Conservation (phyloP, 2,797 vertebrate genomes). For the Enteromius fasciolatus region DNA sequence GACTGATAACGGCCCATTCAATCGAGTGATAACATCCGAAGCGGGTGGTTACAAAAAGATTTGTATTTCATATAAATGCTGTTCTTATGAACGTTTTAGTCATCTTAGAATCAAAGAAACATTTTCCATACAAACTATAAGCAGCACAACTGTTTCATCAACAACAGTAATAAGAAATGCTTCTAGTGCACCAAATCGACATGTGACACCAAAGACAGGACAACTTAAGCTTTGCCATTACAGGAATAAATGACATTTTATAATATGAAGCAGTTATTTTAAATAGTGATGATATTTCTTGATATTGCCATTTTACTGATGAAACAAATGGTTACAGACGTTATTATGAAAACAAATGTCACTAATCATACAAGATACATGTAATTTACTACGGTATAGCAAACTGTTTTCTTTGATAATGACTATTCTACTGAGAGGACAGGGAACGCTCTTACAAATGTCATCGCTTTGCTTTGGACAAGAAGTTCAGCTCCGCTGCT, state of each 20-base stretch:
- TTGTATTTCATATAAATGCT: not conserved
- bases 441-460: conserved; percentile 52
- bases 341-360: not conserved
- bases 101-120: not conserved
- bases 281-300: not conserved
- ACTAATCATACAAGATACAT: not conserved
- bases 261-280: not conserved
- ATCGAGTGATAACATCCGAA: too few species aligned
- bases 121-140: not conserved
- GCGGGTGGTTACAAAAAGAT: too few species aligned
- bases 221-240: not conserved
- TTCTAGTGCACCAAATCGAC: not conserved
- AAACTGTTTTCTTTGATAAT: conserved; percentile 31
- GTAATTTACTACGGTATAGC: not conserved
- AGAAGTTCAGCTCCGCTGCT: conserved; percentile 48
- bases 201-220: not conserved
- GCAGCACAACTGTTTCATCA: not conserved
- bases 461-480: conserved; percentile 44
- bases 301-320: not conserved
- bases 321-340: not conserved
- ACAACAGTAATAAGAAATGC: not conserved
- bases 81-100: not conserved
- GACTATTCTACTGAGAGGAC: conserved; percentile 15
- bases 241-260: not conserved
- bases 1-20: too few species aligned